A percentile compares a stretch with the other conserved stretches of the same genome.
Conservation (phyloP, 2,888 invertebrate species). For the Myopa testacea region DNA sequence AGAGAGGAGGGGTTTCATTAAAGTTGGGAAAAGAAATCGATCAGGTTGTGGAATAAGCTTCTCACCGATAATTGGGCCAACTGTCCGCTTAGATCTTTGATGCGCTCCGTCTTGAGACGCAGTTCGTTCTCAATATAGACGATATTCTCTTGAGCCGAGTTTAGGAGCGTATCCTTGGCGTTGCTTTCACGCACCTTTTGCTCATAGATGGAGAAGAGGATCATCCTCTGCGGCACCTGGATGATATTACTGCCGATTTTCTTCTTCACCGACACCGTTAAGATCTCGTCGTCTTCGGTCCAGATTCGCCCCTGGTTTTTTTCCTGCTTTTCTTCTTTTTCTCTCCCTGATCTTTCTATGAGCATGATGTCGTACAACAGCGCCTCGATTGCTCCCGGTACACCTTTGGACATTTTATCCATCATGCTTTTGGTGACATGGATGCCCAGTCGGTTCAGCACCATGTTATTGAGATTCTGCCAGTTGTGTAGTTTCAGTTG, state of each 20-base stretch:
- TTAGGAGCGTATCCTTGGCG: conserved; percentile 55
- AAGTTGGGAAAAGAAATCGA: conserved; percentile 1
- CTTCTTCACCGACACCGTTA: conserved; percentile 60
- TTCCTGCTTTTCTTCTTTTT: conserved; percentile 47
- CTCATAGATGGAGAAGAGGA: conserved; percentile 64
- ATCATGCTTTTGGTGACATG: conserved; percentile 72
- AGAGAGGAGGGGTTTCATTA: conserved; percentile 5
- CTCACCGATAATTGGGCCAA: conserved; percentile 57
- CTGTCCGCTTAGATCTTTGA: conserved; percentile 61
- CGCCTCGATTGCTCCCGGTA: conserved; percentile 75
- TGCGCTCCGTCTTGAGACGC: conserved; percentile 60
- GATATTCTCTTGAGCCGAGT: conserved; percentile 51
- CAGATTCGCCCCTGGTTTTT: conserved; percentile 57
- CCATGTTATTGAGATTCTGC: conserved; percentile 81
- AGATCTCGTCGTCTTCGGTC: conserved; percentile 62
- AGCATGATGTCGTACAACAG: conserved; percentile 69
- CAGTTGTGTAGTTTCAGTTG: conserved; percentile 81
- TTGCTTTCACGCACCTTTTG: conserved; percentile 52
- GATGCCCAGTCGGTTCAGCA: conserved; percentile 74
- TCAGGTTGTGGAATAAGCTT: conserved; percentile 46
- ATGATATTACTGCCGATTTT: conserved; percentile 65
- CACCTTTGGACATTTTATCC: conserved; percentile 74
- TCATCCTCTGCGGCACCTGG: conserved; percentile 67
- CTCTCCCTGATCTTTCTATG: conserved; percentile 35
- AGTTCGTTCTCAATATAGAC: conserved; percentile 63